These are phyloP conservation scores for Periphyllus acericola DNA, from an alignment of 2,888 invertebrate genomes.

Conservation along the genomic window DNA sequence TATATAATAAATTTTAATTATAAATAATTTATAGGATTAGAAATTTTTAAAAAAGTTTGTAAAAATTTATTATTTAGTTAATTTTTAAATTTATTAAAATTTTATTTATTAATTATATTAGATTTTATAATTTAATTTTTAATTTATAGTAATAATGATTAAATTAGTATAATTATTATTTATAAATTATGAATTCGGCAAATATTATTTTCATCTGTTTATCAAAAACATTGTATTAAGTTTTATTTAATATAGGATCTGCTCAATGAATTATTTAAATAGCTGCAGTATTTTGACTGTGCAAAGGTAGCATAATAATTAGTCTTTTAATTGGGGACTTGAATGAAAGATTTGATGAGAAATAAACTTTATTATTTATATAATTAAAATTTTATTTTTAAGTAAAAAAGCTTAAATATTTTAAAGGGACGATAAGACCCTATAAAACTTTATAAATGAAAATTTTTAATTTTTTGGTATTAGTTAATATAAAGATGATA, in stretches of 20 bases:
- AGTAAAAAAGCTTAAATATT: conserved; percentile 76
- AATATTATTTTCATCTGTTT: conserved; percentile 75
- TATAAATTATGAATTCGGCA: conserved; percentile 75
- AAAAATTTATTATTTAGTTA: conserved; percentile 65
- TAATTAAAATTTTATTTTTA: conserved; percentile 71
- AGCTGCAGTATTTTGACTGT: conserved; percentile 83
- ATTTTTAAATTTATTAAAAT: conserved; percentile 67
- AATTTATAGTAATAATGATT: conserved; percentile 67
- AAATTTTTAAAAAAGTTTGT: conserved; percentile 32
- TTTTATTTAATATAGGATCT: conserved; percentile 76
- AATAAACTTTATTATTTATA: conserved; percentile 73
- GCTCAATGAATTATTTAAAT: conserved; percentile 79
- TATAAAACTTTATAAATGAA: conserved; percentile 27
- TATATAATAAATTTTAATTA: conserved; percentile 3
- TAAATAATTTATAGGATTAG: conserved; percentile 24
- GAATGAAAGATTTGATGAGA: conserved; percentile 80
- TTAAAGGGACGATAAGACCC: conserved; percentile 64
- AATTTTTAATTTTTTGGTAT: conserved; percentile 4
- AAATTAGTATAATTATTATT: conserved; percentile 64
- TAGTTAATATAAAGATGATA: too few relatives aligned
- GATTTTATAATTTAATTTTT: conserved; percentile 69
- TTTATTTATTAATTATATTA: conserved; percentile 66
- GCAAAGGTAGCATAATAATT: conserved; percentile 85
- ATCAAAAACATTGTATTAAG: conserved; percentile 81
- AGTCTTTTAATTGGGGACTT: conserved; percentile 82